phyloP scores from a whole-genome alignment of 64 coral and sea anemone species.

The Montipora efflorescens region DNA sequence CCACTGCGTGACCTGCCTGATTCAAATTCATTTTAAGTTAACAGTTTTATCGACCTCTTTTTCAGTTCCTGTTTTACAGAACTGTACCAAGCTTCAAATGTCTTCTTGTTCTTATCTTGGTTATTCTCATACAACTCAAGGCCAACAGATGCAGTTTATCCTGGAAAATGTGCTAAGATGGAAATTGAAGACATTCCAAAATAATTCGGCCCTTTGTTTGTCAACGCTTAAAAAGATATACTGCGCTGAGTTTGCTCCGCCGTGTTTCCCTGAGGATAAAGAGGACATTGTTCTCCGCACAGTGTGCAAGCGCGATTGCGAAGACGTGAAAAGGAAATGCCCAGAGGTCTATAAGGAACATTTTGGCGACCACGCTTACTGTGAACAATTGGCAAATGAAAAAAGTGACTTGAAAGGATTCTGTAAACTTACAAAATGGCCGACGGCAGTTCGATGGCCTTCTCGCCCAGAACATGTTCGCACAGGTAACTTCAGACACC shows the following conservation, averaged over 20 bases:
- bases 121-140: conserved; percentile 30
- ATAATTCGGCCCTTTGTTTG: conserved; percentile 3
- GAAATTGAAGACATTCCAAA: conserved; percentile 4
- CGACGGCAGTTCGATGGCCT: conserved; percentile 41
- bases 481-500: neutral
- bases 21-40: neutral
- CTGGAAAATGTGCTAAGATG: conserved; percentile 12
- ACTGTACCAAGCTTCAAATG: conserved; percentile 41
- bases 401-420: conserved; percentile 49
- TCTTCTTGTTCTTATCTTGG: conserved; percentile 41
- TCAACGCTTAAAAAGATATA: conserved; percentile 25
- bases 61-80: conserved; percentile 35
- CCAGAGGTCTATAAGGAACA: conserved; percentile 42
- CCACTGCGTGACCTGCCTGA: too few species aligned
- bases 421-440: conserved; percentile 62
- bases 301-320: conserved; percentile 47
- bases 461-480: neutral
- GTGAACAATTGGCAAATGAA: conserved; percentile 26
- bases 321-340: conserved; percentile 13
- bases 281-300: conserved; percentile 43
- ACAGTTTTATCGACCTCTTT: neutral
- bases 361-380: conserved; percentile 40
- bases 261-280: conserved; percentile 41
- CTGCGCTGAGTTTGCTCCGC: conserved; percentile 51
- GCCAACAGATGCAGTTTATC: conserved; percentile 10